Evolutionary conservation across 2,113 vertebrate genomes (phyloP).

Genomic region (Corvus moneduloides): DNA sequence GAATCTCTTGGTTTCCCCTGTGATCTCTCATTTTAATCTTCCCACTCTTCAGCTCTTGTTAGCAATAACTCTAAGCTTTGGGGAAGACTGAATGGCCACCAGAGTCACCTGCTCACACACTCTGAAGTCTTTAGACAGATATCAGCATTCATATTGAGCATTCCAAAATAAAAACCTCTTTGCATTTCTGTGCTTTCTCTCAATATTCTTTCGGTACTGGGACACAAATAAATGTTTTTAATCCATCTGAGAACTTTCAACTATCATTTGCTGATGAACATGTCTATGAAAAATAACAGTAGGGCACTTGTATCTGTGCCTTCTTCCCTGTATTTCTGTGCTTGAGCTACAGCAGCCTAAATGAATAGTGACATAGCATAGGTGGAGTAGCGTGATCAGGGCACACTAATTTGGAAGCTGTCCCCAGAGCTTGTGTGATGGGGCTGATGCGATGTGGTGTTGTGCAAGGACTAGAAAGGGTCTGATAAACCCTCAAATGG

Average conservation of each 20-base stretch:
- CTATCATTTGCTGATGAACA: not conserved
- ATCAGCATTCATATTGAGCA: not conserved
- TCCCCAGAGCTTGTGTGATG: not conserved
- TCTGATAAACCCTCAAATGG: not conserved
- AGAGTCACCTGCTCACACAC: not conserved
- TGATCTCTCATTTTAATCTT: not conserved
- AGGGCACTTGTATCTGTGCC: not conserved
- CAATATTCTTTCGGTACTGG: not conserved
- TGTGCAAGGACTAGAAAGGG: not conserved
- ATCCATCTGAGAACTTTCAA: not conserved
- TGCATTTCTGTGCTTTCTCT: not conserved
- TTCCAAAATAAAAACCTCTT: not conserved
- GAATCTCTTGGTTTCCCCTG: not conserved
- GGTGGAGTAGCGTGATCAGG: not conserved
- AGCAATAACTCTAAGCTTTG: not conserved
- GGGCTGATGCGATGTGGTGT: not conserved
- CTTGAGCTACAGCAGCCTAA: not conserved
- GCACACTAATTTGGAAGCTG: not conserved
- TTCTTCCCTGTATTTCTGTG: not conserved
- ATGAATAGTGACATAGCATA: accelerated
- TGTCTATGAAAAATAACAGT: not conserved
- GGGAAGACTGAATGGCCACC: not conserved
- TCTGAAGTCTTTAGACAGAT: not conserved
- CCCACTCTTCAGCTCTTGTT: not conserved
- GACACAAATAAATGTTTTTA: not conserved